Evolutionary conservation across 2,113 vertebrate genomes (phyloP), one percentile per base, ranked within the genome.

Genomic region (Cettia cetti): DNA sequence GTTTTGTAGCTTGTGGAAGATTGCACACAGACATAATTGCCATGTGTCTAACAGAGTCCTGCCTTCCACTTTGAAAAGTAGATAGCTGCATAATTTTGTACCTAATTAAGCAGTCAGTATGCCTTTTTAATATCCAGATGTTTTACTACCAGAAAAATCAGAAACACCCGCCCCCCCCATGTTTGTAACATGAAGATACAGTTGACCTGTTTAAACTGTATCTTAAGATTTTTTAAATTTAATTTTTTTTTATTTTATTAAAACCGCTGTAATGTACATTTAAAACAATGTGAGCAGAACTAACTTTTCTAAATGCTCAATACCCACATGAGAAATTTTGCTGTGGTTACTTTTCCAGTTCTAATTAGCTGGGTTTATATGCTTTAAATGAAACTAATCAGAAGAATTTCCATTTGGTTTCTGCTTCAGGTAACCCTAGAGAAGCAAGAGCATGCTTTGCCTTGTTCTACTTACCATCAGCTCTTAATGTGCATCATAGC

Each of bases 341-440:
- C 91, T 70, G 56, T 45, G 60, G 82, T 82, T 94, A 70, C 74
- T 93, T 93, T 86, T 91, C 90, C 54, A 31, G 30, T 90, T 92
- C 66, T 88, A 49, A 76, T 85, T 72, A 92, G 63, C 68, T 63
- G 75, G 6, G 61, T 94, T 93, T 90, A 27, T 82, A 45, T 82
- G 53, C 80, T 94, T 95, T 57, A 37, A 89, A 60, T 94, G 71
- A 89, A 93, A 60, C 69, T 69, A 81, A 82, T 65, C 2, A 33
- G 69, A 74, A 93, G 56, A 69, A 83, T 96, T 92, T 89, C 89
- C 19, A 2, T 75, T 79, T 93, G 91, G 37, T 96, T 93, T 93
- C 72, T 88, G 82, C 81, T 61, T 93, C 70, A 86, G 93, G 86
- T 96, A 85, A 69, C 61, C 42, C 42, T 52, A 52, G 52, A 68